Base-by-base conservation (phyloP, 1,140 invertebrate genomes). In the Diuraphis noxia region DNA sequence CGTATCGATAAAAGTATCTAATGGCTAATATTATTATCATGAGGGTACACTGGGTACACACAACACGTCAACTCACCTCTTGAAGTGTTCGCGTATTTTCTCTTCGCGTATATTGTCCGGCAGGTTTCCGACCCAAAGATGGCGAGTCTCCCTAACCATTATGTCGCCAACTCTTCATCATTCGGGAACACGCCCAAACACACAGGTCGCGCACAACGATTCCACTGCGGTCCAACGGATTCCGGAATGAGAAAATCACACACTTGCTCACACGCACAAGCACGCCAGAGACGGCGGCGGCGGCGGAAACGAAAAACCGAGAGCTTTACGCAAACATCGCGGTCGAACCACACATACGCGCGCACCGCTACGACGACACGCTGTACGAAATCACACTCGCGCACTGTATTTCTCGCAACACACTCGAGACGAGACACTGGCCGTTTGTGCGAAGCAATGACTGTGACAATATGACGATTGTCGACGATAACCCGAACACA, bases 91-190 rank as follows among this genome's bases (percentile, higher is more conserved):
- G 95, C 97, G 96, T 95, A 98, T 97, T 94, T 97, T 96, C 94
- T 98, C 97, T 95, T 98, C 97, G 94, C 97, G 96, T 95, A 98
- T 98, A 96, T 98, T 98, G 96, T 99, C 98, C 96, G 98, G 98
- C 96, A 99, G 97, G 97, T 99, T 99, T 97, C 98, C 98, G 96
- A 99, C 98, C 97, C 98, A 98, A 96, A 99, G 97, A 96, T 99
- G 98, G 96, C 98, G 98, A 96, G 98, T 99, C 97, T 99, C 98
- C 97, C 98, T 98, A 97, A 99, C 98, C 98, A 99, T 99, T 96
- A 97, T 98, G 97, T 95, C 95, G 95, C 95, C 94, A 95, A 95
- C 95, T 95, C 95, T 95, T 95, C 95, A 96, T 96, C 89, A 91
- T 91, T 91, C 89, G 95, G 95, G 95, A 95, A 94, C 89, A 91